phyloP scores from a whole-genome alignment of 1,140 invertebrate genomes.

The Lasioglossum baleicum region DNA sequence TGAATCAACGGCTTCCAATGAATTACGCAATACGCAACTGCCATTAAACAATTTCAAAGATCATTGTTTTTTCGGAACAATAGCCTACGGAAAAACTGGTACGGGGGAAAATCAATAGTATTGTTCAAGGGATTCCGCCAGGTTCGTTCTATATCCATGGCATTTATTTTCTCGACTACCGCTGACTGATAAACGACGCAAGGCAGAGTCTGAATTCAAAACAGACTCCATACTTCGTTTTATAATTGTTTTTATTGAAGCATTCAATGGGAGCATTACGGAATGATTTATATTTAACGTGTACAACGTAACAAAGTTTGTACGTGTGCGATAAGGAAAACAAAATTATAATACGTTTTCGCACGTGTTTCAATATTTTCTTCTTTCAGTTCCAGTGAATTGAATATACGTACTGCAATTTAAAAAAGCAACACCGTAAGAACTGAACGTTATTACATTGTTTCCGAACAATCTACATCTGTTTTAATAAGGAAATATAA shows the following conservation, averaged over 20 bases:
- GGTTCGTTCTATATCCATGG: not conserved
- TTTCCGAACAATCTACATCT: too few species aligned
- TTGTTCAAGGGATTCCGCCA: slow-evolving; percentile 13
- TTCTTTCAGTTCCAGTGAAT: not conserved
- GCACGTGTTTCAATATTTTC: not conserved
- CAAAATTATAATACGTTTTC: not conserved
- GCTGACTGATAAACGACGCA: not conserved
- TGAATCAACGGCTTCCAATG: not conserved
- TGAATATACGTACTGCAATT: too few species aligned
- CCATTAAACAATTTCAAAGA: slow-evolving; percentile 3
- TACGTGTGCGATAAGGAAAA: not conserved
- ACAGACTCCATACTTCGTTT: not conserved
- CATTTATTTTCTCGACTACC: slow-evolving; percentile 7
- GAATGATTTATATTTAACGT: not conserved
- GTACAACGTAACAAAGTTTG: too few species aligned
- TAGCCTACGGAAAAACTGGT: not conserved
- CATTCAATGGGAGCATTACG: not conserved
- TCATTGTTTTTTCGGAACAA: slow-evolving; percentile 12
- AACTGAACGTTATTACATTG: too few species aligned
- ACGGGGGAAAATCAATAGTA: slow-evolving; percentile 22
- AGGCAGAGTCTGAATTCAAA: not conserved
- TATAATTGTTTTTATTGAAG: not conserved
- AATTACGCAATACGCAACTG: not conserved
- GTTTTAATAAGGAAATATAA: too few species aligned
- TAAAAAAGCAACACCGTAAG: too few species aligned